These are phyloP conservation scores for Oasisia sp. DNA, from an alignment of 2,888 invertebrate genomes.

Conservation along the genomic window DNA sequence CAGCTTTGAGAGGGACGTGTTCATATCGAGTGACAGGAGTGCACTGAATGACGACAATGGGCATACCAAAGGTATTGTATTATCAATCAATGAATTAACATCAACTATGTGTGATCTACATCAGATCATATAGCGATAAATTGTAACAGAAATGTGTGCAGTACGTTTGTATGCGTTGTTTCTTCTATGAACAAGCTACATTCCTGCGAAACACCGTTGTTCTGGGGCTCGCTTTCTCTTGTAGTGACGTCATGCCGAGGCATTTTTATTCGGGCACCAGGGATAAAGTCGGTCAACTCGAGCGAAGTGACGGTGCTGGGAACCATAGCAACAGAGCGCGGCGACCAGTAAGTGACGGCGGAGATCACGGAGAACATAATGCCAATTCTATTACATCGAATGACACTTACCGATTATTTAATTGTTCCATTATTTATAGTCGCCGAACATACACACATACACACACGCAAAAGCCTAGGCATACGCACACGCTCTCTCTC, in stretches of 20 bases:
- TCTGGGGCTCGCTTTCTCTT: neutral
- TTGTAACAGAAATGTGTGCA: neutral
- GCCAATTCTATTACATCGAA: no score
- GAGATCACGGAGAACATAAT: no score
- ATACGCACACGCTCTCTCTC: no score
- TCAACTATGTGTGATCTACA: no score
- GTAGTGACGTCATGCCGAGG: neutral
- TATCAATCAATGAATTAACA: neutral
- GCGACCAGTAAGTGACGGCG: neutral
- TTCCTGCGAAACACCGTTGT: neutral
- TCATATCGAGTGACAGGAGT: slow-evolving; percentile 39
- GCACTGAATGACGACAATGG: slow-evolving; percentile 28
- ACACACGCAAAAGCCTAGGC: no score
- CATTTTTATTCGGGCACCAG: neutral
- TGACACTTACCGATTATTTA: no score
- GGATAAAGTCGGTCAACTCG: neutral
- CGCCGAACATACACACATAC: no score
- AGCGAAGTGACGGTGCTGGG: neutral
- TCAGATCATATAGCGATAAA: no score
- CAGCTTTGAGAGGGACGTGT: slow-evolving; percentile 51
- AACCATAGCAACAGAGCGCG: neutral
- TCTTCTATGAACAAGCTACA: neutral
- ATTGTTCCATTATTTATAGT: no score
- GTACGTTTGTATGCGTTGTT: neutral
- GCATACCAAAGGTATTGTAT: neutral